Percentiles rank a stretch among this genome's conserved stretches.
Evolutionary conservation across 1,140 invertebrate species (phyloP).

Genomic region (Lepidostoma basale): DNA sequence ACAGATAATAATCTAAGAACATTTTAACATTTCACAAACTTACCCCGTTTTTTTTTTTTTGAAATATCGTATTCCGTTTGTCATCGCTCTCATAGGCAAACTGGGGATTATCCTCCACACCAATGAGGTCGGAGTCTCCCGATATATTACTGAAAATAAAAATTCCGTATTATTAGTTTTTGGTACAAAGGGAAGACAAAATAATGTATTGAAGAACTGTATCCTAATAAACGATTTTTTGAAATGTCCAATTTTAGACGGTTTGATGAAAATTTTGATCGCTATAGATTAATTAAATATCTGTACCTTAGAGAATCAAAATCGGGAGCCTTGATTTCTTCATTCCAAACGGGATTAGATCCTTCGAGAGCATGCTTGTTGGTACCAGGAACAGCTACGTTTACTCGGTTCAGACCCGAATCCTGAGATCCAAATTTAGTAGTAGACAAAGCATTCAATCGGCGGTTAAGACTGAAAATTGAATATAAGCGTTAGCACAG

Average conservation of each 20-base stretch:
- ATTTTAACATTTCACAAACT: not conserved
- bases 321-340: constrained; percentile 56
- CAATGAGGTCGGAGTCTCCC: constrained; percentile 68
- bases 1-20: not conserved
- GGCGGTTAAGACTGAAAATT: constrained; percentile 58
- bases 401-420: constrained; percentile 62
- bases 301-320: constrained; percentile 60
- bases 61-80: not conserved
- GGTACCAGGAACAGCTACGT: constrained; percentile 64
- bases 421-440: constrained; percentile 68
- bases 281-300: not conserved
- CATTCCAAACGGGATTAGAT: constrained; percentile 70
- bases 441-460: constrained; percentile 63
- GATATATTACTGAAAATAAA: constrained; percentile 59
- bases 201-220: too few species aligned
- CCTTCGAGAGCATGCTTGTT: constrained; percentile 72
- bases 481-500: too few species aligned
- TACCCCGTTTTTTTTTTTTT: constrained; percentile 11
- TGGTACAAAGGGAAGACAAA: too few species aligned
- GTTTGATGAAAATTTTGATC: too few species aligned
- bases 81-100: constrained; percentile 54
- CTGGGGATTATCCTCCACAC: constrained; percentile 68
- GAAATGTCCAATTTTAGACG: too few species aligned
- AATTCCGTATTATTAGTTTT: too few species aligned
- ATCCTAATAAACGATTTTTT: too few species aligned